A percentile compares a stretch with the other conserved stretches of the same genome.
Conservation (phyloP, 2,888 invertebrate species). For the Caenorhabditis wallacei region DNA sequence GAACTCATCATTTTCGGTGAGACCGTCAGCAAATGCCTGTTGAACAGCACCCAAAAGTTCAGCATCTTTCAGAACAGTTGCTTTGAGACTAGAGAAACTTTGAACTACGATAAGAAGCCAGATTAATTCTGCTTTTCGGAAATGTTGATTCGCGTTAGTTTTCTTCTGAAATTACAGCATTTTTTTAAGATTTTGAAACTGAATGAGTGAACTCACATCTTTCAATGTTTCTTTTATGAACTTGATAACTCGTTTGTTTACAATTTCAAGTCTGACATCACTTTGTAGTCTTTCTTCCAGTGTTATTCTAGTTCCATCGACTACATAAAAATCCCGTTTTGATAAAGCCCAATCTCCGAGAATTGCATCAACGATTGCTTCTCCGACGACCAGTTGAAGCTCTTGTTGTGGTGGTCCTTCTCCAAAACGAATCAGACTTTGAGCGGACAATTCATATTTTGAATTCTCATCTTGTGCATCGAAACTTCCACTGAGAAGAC, state of each 20-base stretch:
- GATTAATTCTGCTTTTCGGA: constrained; percentile 72
- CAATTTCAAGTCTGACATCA: background rate
- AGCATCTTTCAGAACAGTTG: constrained; percentile 21
- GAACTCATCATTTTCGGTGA: constrained; percentile 86
- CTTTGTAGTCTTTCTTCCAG: constrained; percentile 12
- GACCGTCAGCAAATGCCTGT: constrained; percentile 74
- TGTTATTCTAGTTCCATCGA: constrained; percentile 32
- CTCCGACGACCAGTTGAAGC: constrained; percentile 75
- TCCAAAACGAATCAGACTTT: constrained; percentile 66
- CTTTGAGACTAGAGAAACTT: constrained; percentile 31
- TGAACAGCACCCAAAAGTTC: constrained; percentile 63
- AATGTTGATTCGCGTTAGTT: constrained; percentile 69
- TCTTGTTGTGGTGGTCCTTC: constrained; percentile 77
- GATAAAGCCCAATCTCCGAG: constrained; percentile 57
- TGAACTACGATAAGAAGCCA: constrained; percentile 74
- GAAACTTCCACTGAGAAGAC: constrained; percentile 38
- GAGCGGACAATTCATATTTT: constrained; percentile 18
- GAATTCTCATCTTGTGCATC: background rate
- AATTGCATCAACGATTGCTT: constrained; percentile 60
- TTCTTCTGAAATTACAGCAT: constrained; percentile 41
- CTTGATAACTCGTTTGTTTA: constrained; percentile 26
- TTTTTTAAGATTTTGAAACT: background rate
- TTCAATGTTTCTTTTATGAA: constrained; percentile 30
- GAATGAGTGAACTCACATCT: constrained; percentile 13
- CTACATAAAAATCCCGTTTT: constrained; percentile 51